A percentile compares a stretch with the other conserved stretches of the same genome.
These are phyloP conservation scores for Huso huso DNA, from an alignment of 2,797 vertebrate species.

Conservation along the genomic window DNA sequence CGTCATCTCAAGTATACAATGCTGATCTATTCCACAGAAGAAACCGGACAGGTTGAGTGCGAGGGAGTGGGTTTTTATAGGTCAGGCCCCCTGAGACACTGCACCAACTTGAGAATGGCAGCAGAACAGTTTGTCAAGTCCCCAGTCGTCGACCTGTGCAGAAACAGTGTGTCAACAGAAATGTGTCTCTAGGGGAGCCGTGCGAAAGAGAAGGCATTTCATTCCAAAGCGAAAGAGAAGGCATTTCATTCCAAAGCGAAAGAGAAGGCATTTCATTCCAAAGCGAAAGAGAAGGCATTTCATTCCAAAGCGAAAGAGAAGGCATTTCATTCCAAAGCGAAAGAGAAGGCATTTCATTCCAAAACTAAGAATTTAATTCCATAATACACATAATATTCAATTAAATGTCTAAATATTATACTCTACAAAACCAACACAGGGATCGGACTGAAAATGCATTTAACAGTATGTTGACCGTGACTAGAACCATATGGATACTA, in stretches of 20 bases:
- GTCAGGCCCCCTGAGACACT: slow-evolving; percentile 67
- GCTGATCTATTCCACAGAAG: slow-evolving; percentile 37
- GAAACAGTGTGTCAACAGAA: background rate
- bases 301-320: background rate
- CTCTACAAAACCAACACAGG: no score
- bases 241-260: background rate
- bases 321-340: background rate
- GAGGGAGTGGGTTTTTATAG: slow-evolving; percentile 72
- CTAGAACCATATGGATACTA: no score
- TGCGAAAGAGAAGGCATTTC: background rate
- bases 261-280: background rate
- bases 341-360: background rate
- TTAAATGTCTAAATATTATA: no score
- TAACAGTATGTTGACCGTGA: no score
- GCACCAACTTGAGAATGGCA: slow-evolving; percentile 33
- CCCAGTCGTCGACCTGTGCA: background rate
- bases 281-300: background rate
- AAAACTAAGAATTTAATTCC: no score
- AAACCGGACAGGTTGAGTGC: slow-evolving; percentile 58
- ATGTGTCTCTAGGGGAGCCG: background rate
- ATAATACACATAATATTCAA: no score
- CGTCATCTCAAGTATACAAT: no score
- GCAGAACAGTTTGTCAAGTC: background rate
- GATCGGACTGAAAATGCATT: no score
- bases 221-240: background rate